Percentiles rank a stretch among this genome's conserved stretches.
phyloP scores from a whole-genome alignment of 1,140 invertebrate species.

The Trichonephila inaurata region DNA sequence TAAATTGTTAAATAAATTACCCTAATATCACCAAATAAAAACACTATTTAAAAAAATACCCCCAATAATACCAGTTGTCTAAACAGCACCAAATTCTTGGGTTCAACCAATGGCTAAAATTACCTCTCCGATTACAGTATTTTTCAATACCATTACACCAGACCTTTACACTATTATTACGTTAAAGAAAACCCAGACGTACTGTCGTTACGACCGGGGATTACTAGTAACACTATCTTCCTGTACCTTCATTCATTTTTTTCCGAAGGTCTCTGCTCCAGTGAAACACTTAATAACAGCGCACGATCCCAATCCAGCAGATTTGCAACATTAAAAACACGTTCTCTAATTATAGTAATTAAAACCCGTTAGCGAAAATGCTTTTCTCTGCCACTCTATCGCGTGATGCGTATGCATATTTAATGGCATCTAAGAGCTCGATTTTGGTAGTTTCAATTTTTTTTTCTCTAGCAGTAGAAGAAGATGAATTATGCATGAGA shows the following conservation, averaged over 20 bases:
- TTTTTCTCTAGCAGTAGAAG: neutral
- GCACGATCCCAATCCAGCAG: neutral
- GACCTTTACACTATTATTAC: neutral
- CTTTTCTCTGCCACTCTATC: neutral
- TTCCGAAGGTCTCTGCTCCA: neutral
- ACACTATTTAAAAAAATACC: no score
- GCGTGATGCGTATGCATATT: neutral
- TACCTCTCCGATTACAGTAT: no score
- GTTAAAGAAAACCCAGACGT: neutral
- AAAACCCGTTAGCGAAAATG: conserved; percentile 22
- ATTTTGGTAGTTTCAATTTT: neutral
- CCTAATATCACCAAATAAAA: no score
- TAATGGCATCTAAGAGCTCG: neutral
- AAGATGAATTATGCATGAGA: conserved; percentile 6
- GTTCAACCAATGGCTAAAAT: no score
- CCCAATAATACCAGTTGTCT: no score
- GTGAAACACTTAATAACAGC: neutral
- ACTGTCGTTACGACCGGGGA: neutral
- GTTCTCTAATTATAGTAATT: conserved; percentile 14
- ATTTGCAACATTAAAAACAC: neutral
- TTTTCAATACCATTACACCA: no score
- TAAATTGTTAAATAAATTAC: no score
- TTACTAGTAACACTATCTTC: neutral
- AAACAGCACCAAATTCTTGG: no score
- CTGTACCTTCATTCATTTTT: neutral